Conservation (phyloP, 2,797 vertebrate species). For the Pteropus rufus region DNA sequence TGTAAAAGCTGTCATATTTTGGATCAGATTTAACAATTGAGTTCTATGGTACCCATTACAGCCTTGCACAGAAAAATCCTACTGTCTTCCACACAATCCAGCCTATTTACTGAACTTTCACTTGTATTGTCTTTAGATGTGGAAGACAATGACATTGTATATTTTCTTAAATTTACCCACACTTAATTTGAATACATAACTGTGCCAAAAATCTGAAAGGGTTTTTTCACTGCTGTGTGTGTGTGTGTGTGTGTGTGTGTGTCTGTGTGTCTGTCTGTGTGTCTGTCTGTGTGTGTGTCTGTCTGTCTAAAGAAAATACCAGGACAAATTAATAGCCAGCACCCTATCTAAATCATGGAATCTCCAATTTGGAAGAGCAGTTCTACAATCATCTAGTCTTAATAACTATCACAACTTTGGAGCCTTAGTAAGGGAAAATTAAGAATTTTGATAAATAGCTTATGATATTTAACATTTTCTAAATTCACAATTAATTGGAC, state of each 20-base stretch:
- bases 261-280: too few species aligned
- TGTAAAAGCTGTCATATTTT: background rate
- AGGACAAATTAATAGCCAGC: background rate
- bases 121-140: background rate
- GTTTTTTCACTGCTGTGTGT: background rate
- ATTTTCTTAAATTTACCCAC: slow-evolving; percentile 29
- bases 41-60: background rate
- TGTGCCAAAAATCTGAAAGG: background rate
- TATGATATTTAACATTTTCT: background rate
- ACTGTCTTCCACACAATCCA: background rate
- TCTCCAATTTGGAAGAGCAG: background rate
- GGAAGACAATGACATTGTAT: background rate
- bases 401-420: background rate
- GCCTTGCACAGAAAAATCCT: slow-evolving; percentile 23
- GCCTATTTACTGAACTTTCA: background rate
- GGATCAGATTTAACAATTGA: background rate
- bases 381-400: background rate
- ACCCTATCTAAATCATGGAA: background rate
- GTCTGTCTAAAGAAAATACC: background rate
- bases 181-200: slow-evolving; percentile 6
- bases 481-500: background rate
- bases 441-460: background rate
- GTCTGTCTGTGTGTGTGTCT: too few species aligned
- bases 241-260: background rate
- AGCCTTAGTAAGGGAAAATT: background rate